Percentiles rank a stretch among this genome's conserved stretches.
Evolutionary conservation across 2,888 invertebrate genomes (phyloP).

Genomic region (Lampropteryx suffumata): DNA sequence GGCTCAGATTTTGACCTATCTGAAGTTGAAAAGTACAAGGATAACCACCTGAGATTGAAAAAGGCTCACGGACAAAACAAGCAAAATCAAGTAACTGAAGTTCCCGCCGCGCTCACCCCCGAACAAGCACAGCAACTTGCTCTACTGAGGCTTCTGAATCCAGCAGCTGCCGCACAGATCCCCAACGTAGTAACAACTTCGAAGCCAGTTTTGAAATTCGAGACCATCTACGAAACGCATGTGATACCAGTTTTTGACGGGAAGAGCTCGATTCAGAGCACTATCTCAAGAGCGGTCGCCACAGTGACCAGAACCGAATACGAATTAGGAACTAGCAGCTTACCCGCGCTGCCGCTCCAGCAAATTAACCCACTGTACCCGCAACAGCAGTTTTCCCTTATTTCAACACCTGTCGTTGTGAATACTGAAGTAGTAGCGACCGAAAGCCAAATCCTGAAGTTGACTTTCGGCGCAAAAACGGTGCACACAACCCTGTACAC

Average conservation of each 20-base stretch:
- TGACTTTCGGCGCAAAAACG: constrained; percentile 96
- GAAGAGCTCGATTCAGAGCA: constrained; percentile 88
- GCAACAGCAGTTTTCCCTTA: constrained; percentile 88
- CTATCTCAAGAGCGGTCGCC: constrained; percentile 90
- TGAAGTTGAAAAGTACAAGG: constrained; percentile 86
- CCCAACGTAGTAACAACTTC: constrained; percentile 90
- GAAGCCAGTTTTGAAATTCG: constrained; percentile 88
- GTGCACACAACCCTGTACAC: constrained; percentile 93
- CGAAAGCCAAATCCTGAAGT: constrained; percentile 90
- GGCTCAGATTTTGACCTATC: constrained; percentile 88
- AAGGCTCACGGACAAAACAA: constrained; percentile 76
- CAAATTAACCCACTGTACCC: constrained; percentile 82
- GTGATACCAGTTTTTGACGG: constrained; percentile 91
- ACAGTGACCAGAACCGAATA: constrained; percentile 91
- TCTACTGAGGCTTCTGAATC: constrained; percentile 87
- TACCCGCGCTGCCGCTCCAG: constrained; percentile 82
- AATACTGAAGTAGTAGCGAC: constrained; percentile 91
- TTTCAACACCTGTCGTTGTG: constrained; percentile 91
- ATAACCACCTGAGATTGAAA: constrained; percentile 77
- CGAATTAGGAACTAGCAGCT: constrained; percentile 88
- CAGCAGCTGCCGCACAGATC: constrained; percentile 85
- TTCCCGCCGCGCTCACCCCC: constrained; percentile 82
- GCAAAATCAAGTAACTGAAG: constrained; percentile 72
- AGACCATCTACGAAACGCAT: constrained; percentile 92
- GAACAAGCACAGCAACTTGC: constrained; percentile 90